Percentiles rank a stretch among this genome's conserved stretches.
Evolutionary conservation across 2,888 invertebrate genomes (phyloP).

Genomic region (Archips xylosteana): DNA sequence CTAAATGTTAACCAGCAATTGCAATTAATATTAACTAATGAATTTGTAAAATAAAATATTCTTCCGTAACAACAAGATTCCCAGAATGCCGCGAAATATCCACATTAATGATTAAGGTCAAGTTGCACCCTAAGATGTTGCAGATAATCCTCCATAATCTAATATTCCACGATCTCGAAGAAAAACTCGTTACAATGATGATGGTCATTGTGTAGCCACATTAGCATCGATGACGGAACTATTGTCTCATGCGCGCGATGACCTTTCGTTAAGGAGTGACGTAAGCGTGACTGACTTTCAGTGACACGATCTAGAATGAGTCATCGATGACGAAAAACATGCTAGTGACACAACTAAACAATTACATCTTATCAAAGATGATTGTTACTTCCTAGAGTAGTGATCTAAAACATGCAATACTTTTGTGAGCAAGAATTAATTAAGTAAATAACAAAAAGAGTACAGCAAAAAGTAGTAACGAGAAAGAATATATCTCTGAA

Average conservation of each 20-base stretch:
- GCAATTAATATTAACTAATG: no score
- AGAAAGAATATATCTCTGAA: not conserved
- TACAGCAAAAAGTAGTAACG: no score
- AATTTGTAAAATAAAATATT: no score
- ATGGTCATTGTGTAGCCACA: constrained; percentile 11
- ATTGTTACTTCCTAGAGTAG: not conserved
- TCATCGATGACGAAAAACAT: constrained; percentile 28
- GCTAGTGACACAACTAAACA: not conserved
- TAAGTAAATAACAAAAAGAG: not conserved
- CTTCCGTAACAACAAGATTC: no score
- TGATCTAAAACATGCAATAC: no score
- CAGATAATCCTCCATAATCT: not conserved
- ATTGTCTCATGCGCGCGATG: constrained; percentile 25
- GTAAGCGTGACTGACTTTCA: constrained; percentile 14
- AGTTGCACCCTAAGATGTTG: no score
- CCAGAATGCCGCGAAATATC: no score
- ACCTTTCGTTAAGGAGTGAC: constrained; percentile 26
- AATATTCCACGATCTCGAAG: no score
- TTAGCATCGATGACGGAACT: constrained; percentile 35
- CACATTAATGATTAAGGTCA: no score
- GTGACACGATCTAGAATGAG: constrained; percentile 14
- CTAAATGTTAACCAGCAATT: no score
- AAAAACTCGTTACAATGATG: no score
- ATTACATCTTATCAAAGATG: not conserved
- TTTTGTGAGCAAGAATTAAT: not conserved